These are phyloP conservation scores for Forbesichthys agassizii DNA, from an alignment of 2,113 vertebrate species.

Conservation along the genomic window DNA sequence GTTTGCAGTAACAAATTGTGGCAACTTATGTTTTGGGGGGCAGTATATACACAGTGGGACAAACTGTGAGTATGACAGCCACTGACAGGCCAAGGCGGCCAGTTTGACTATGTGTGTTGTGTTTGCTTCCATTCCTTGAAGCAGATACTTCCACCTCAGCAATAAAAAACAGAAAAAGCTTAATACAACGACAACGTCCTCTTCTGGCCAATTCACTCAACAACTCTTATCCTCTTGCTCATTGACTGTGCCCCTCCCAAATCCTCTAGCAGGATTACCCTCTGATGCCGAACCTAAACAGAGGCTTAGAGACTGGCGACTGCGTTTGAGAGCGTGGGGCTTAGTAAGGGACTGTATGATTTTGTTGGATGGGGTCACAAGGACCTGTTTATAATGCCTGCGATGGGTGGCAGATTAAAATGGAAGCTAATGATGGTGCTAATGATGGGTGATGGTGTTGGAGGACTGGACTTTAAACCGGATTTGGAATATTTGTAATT, in stretches of 20 bases:
- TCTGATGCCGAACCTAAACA: constrained; percentile 78
- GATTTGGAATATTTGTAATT: not conserved
- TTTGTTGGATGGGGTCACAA: constrained; percentile 35
- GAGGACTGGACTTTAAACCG: not conserved
- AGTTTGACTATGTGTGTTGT: not conserved
- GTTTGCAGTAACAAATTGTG: too few relatives aligned
- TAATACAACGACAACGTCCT: too few relatives aligned
- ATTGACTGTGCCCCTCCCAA: constrained; percentile 11
- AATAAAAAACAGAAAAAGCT: constrained; percentile 13
- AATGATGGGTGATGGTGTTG: not conserved
- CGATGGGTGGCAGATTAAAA: constrained; percentile 33
- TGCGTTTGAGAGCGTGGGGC: constrained; percentile 45
- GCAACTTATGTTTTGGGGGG: too few relatives aligned
- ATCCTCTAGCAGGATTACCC: constrained; percentile 59
- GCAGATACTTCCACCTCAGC: constrained; percentile 13
- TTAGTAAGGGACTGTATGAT: constrained; percentile 40
- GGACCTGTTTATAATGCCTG: constrained; percentile 27
- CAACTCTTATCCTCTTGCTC: constrained; percentile 28
- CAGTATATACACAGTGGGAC: too few relatives aligned
- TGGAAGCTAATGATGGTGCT: constrained; percentile 18
- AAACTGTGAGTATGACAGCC: too few relatives aligned
- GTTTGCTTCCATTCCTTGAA: not conserved
- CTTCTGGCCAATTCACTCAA: too few relatives aligned
- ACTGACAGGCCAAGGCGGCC: too few relatives aligned
- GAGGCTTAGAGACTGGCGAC: constrained; percentile 73